Evolutionary conservation across 2,113 vertebrate genomes (phyloP), one percentile per base, ranked within the genome.

Genomic region (Solenodon paradoxus): DNA sequence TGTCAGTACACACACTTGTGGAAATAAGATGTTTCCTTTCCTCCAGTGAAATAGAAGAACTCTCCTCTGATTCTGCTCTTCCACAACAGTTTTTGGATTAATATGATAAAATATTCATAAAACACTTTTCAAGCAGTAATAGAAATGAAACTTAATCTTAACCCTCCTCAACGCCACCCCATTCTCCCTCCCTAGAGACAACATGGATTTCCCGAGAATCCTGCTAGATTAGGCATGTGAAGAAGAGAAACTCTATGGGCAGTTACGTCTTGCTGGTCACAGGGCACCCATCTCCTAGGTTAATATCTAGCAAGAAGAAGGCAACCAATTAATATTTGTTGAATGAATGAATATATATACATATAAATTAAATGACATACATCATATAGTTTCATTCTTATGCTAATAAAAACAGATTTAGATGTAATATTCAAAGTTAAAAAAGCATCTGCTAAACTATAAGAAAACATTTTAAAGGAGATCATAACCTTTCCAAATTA

Each of bases 81-180:
- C 57, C n/a, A 88, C 53, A 69, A 59, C 32, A 85, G 6, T 63
- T 68, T 38, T 12, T 90, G 64, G 30, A 66, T 69, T 7, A 90
- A 40, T 86, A 69, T 53, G 30, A 83, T 32, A 66, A 32, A 57
- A 88, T 59, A 49, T 26, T 78, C 38, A 59, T 66, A 79, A 91
- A 81, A 93, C 9, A 42, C 10, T 22, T 69, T 69, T 79, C 57
- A 66, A 85, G 78, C 1, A 53, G 38, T 79, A 75, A 87, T 22
- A 89, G 20, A 92, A 92, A 81, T 64, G 59, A 90, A 81, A 94
- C 30, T 28, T 85, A 85, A 63, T 16, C 63, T 59, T 94, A 82
- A 81, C 5, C 24, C 80, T 69, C 40, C 47, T 40, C 63, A 32
- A 38, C 40, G 17, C 19, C n/a, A n/a, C n/a, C 28, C n/a, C 32